Conservation (phyloP, 2,888 invertebrate genomes). For the Campoplex nolae region DNA sequence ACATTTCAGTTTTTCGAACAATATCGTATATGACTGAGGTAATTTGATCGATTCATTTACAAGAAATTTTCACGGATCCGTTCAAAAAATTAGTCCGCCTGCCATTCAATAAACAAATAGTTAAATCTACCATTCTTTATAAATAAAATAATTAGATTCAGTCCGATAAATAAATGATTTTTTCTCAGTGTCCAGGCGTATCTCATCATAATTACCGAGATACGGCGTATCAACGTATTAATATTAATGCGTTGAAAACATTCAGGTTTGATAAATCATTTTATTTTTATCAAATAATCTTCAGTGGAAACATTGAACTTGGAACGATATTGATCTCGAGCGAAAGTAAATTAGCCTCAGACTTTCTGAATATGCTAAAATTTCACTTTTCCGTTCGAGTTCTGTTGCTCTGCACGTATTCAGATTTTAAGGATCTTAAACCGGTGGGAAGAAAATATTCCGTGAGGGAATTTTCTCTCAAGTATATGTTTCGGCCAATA, state of each 20-base stretch:
- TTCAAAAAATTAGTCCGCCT: too few relatives aligned
- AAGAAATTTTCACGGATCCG: too few relatives aligned
- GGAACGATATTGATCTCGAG: background rate
- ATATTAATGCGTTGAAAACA: background rate
- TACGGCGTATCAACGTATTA: background rate
- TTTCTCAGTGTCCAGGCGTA: too few relatives aligned
- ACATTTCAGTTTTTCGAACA: too few relatives aligned
- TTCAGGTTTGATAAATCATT: background rate
- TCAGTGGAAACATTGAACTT: background rate
- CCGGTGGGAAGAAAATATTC: slow-evolving; percentile 15
- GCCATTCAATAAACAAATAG: too few relatives aligned
- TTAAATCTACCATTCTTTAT: too few relatives aligned
- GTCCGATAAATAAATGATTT: background rate
- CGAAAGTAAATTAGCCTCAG: background rate
- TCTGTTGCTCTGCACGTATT: background rate
- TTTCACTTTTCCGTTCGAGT: background rate
- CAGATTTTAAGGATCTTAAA: background rate
- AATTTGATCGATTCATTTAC: too few relatives aligned
- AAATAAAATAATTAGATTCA: too few relatives aligned
- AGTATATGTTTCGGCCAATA: slow-evolving; percentile 9
- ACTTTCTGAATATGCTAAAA: background rate
- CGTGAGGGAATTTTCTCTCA: background rate
- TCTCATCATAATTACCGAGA: background rate
- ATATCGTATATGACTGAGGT: too few relatives aligned
- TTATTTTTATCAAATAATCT: background rate